Conservation (phyloP, 2,113 vertebrate genomes). For the Lophius piscatorius region DNA sequence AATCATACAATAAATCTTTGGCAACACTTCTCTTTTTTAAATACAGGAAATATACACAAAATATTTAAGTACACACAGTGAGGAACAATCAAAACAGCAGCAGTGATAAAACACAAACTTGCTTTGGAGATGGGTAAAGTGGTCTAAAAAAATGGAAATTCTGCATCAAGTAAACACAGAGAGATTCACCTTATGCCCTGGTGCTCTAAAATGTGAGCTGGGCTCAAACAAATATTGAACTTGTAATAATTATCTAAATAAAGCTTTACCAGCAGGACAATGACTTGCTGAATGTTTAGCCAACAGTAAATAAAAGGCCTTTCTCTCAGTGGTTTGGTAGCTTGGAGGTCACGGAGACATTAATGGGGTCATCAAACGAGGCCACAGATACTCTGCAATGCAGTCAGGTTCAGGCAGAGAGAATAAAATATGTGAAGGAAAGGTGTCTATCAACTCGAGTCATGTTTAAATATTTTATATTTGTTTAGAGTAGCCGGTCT, state of each 20-base stretch:
- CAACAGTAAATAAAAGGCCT: slow-evolving; percentile 1
- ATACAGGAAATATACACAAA: slow-evolving; percentile 19
- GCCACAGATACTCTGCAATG: not conserved
- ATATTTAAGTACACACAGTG: not conserved
- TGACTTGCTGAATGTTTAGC: not conserved
- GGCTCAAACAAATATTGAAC: not conserved
- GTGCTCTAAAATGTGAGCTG: not conserved
- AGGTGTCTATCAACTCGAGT: not conserved
- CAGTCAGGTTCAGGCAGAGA: not conserved
- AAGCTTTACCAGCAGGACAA: not conserved
- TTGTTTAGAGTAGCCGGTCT: not conserved
- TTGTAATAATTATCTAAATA: too few species aligned
- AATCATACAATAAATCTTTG: slow-evolving; percentile 31
- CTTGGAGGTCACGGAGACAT: not conserved
- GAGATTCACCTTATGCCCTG: not conserved
- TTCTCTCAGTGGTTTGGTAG: not conserved
- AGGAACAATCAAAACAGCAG: slow-evolving; percentile 14
- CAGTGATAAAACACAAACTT: slow-evolving; percentile 22
- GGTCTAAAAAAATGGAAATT: slow-evolving; percentile 16
- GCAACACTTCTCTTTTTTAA: slow-evolving; percentile 35
- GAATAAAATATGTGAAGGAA: slow-evolving; percentile 1
- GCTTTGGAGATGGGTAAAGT: not conserved
- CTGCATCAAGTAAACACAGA: not conserved
- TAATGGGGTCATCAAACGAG: not conserved
- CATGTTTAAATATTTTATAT: slow-evolving; percentile 15